Percentiles rank a stretch among this genome's conserved stretches.
These are phyloP conservation scores for Sphyrna mokarran DNA, from an alignment of 2,113 vertebrate genomes.

Conservation along the genomic window DNA sequence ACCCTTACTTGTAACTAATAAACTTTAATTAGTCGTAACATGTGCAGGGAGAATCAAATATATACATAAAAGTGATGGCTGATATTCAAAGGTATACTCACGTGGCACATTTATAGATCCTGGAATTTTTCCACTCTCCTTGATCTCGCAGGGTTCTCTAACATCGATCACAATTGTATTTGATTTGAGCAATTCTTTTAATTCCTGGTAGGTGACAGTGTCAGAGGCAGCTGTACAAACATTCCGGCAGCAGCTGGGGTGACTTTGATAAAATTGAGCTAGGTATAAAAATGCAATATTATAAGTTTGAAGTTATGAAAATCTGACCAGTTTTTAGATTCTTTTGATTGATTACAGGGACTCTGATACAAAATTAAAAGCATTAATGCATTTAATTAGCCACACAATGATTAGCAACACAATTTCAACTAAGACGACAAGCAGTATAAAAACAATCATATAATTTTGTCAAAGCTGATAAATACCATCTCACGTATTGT, in stretches of 20 bases:
- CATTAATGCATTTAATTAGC: neutral
- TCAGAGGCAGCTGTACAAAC: slow-evolving; percentile 50
- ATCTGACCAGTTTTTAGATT: too few species aligned
- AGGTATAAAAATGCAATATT: neutral
- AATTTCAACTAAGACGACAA: neutral
- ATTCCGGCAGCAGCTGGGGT: slow-evolving; percentile 39
- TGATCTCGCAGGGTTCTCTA: slow-evolving; percentile 79
- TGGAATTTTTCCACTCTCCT: slow-evolving; percentile 71
- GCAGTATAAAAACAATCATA: neutral
- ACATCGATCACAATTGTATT: slow-evolving; percentile 73
- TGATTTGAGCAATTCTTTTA: slow-evolving; percentile 67
- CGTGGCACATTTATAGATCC: slow-evolving; percentile 76
- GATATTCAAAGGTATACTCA: slow-evolving; percentile 53
- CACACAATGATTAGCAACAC: neutral
- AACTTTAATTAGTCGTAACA: too few species aligned
- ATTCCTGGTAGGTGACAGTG: slow-evolving; percentile 65
- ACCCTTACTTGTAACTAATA: too few species aligned
- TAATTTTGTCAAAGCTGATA: neutral
- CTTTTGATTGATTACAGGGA: neutral
- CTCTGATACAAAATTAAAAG: neutral
- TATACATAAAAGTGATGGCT: neutral
- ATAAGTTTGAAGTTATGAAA: neutral
- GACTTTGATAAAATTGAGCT: neutral
- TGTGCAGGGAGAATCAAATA: neutral
- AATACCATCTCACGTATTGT: neutral